phyloP scores from a whole-genome alignment of 1,140 invertebrate species.

The Ooceraea biroi region DNA sequence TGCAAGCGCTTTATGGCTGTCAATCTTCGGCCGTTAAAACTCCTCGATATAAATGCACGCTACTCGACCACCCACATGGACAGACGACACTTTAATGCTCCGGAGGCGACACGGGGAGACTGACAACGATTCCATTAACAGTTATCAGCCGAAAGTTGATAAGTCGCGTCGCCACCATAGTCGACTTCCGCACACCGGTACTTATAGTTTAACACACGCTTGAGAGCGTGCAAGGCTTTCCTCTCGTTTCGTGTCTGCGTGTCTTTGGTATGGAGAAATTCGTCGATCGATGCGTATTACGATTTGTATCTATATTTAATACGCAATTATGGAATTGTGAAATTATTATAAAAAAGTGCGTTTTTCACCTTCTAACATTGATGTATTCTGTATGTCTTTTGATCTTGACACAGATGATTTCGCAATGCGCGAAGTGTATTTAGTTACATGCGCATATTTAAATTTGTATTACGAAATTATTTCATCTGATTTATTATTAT shows the following conservation, averaged over 20 bases:
- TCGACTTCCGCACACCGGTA: conserved; percentile 49
- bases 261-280: neutral
- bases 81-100: neutral
- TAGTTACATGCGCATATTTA: neutral
- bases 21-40: conserved; percentile 25
- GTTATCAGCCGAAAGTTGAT: conserved; percentile 64
- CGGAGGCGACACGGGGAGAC: conserved; percentile 8
- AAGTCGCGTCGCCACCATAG: neutral
- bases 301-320: neutral
- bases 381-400: neutral
- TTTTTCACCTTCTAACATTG: too few species aligned
- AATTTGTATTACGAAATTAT: conserved; percentile 23
- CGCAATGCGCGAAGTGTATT: neutral
- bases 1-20: neutral
- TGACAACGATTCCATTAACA: conserved; percentile 69
- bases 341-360: too few species aligned
- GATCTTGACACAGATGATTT: neutral
- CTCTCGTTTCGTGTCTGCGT: neutral
- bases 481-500: conserved; percentile 4
- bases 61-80: conserved; percentile 21
- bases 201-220: neutral
- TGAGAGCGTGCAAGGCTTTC: neutral
- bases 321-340: neutral
- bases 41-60: neutral
- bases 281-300: neutral